These are phyloP conservation scores for Metaphire vulgaris DNA, from an alignment of 1,140 invertebrate species.

Conservation along the genomic window DNA sequence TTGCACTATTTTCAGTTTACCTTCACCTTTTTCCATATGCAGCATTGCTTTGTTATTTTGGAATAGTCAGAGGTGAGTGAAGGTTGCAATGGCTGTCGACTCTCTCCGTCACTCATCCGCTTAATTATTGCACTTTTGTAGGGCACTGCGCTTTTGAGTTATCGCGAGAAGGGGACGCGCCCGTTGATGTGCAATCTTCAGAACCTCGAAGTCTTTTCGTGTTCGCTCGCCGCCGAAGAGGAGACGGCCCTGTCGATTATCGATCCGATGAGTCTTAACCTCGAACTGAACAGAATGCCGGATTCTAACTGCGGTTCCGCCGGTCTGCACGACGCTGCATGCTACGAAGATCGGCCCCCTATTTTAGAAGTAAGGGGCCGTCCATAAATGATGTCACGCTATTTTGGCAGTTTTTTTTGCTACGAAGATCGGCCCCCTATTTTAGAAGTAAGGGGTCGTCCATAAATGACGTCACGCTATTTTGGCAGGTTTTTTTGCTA, in stretches of 20 bases:
- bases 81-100: too few species aligned
- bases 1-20: too few species aligned
- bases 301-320: conserved; percentile 36
- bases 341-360: conserved; percentile 39
- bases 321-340: conserved; percentile 52
- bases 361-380: conserved; percentile 41
- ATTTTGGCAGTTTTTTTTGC: conserved; percentile 29
- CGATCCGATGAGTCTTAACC: conserved; percentile 74
- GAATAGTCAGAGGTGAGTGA: too few species aligned
- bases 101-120: too few species aligned
- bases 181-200: conserved; percentile 79
- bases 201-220: conserved; percentile 87
- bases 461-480: neutral
- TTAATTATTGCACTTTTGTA: too few species aligned
- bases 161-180: conserved; percentile 65
- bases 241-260: conserved; percentile 93
- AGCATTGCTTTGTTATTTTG: too few species aligned
- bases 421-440: conserved; percentile 41
- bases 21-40: too few species aligned
- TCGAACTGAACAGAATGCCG: conserved; percentile 44
- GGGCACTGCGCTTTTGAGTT: conserved; percentile 79
- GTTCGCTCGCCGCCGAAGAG: conserved; percentile 80
- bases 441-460: conserved; percentile 39
- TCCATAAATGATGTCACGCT: neutral
- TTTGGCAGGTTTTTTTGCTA: conserved; percentile 34